These are phyloP conservation scores for Onchidella celtica DNA, from an alignment of 2,888 invertebrate species.

Conservation along the genomic window DNA sequence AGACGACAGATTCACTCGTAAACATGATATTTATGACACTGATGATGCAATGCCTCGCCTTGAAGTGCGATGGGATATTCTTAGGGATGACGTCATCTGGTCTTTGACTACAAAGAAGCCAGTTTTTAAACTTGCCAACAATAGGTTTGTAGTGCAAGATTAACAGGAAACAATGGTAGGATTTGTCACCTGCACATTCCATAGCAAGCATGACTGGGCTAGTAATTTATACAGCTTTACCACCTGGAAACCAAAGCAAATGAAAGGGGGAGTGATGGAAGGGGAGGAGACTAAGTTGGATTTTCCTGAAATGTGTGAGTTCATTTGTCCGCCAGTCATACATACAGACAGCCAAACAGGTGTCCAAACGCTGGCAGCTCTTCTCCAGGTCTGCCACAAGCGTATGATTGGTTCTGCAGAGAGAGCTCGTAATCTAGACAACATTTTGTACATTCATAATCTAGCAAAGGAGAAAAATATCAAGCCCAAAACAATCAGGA, in stretches of 20 bases:
- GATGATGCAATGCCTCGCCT: neutral
- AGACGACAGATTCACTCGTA: constrained; percentile 23
- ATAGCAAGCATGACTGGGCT: constrained; percentile 63
- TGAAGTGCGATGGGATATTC: constrained; percentile 47
- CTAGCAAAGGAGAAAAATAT: constrained; percentile 49
- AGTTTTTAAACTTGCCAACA: constrained; percentile 46
- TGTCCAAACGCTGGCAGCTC: constrained; percentile 55
- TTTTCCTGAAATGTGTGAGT: constrained; percentile 63
- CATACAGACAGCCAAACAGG: constrained; percentile 42
- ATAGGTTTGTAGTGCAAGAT: constrained; percentile 64
- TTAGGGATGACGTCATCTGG: constrained; percentile 71
- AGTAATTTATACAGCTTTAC: constrained; percentile 64
- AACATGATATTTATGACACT: neutral
- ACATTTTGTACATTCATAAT: constrained; percentile 56
- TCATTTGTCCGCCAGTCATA: constrained; percentile 62
- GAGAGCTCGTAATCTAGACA: constrained; percentile 53
- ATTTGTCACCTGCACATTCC: constrained; percentile 63
- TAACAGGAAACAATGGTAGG: constrained; percentile 57
- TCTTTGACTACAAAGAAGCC: constrained; percentile 59
- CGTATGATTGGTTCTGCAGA: neutral
- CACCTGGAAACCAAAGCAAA: constrained; percentile 58
- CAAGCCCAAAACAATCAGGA: constrained; percentile 47
- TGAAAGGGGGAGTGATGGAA: constrained; percentile 55
- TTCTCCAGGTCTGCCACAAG: constrained; percentile 60
- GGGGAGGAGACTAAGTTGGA: constrained; percentile 45